A percentile compares a stretch with the other conserved stretches of the same genome.
Conservation (phyloP, 2,888 invertebrate species). For the Thysanoteuthis rhombus region DNA sequence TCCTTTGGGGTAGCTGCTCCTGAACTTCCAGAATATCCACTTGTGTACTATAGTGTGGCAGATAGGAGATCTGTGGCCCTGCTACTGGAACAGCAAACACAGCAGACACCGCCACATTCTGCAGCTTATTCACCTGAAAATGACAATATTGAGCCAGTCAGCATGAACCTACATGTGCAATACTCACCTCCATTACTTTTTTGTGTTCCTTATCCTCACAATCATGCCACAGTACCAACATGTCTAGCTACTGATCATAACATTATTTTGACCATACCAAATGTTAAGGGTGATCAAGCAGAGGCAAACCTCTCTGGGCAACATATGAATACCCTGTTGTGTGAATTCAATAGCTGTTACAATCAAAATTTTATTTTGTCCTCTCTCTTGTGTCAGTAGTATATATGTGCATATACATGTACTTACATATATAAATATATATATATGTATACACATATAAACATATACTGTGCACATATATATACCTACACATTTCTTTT, state of each 20-base stretch:
- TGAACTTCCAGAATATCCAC: neutral
- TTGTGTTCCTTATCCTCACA: neutral
- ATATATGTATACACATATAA: no score
- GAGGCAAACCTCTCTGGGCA: neutral
- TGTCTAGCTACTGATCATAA: neutral
- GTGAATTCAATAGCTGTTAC: neutral
- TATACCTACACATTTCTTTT: neutral
- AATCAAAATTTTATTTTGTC: neutral
- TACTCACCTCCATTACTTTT: neutral
- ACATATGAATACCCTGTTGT: neutral
- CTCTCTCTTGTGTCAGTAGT: neutral
- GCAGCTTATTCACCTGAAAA: neutral
- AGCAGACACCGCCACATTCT: neutral
- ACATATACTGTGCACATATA: neutral
- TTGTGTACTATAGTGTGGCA: neutral
- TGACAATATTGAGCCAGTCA: neutral
- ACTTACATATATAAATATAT: no score
- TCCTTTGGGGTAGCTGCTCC: neutral
- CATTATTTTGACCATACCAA: neutral
- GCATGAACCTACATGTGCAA: slow-evolving; percentile 12
- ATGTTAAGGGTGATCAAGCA: neutral
- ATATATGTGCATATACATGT: neutral
- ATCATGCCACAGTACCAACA: neutral
- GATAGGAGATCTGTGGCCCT: neutral
- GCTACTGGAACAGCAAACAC: neutral